Percentiles rank a stretch among this genome's conserved stretches.
Conservation (phyloP, 2,113 vertebrate genomes). For the Thryonomys swinderianus region DNA sequence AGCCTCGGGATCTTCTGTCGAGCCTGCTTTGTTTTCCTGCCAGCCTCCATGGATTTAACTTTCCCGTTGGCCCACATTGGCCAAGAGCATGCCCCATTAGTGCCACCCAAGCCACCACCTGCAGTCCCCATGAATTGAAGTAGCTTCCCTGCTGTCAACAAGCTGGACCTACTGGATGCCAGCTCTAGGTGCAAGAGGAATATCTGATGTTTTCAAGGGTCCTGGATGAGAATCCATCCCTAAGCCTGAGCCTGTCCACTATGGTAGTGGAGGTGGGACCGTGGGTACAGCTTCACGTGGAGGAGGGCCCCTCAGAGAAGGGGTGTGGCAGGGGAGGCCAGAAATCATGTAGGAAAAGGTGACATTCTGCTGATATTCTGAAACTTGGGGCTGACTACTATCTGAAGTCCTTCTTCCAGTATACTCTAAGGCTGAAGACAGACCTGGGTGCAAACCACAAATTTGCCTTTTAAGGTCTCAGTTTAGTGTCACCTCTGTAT, state of each 20-base stretch:
- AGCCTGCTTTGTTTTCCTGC: not conserved
- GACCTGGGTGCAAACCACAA: not conserved
- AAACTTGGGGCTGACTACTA: not conserved
- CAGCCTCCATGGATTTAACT: not conserved
- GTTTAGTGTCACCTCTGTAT: not conserved
- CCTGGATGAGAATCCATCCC: not conserved
- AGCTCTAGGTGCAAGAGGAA: not conserved
- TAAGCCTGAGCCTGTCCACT: not conserved
- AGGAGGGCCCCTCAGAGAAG: not conserved
- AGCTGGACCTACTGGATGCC: not conserved
- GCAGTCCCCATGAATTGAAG: not conserved
- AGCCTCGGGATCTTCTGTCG: not conserved
- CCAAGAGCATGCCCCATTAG: not conserved
- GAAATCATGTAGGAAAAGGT: too few relatives aligned
- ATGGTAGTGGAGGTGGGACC: too few relatives aligned
- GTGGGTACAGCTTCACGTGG: not conserved
- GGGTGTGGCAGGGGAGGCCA: accelerated
- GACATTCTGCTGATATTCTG: not conserved
- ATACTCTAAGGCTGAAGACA: not conserved
- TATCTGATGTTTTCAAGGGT: not conserved
- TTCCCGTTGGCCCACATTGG: not conserved
- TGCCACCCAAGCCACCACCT: too few relatives aligned
- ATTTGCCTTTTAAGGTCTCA: not conserved
- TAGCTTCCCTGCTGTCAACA: not conserved
- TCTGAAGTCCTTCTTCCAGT: not conserved